Evolutionary conservation across 2,888 invertebrate genomes (phyloP), one percentile per base, ranked within the genome.

Genomic region (Ormyrus nitidulus): DNA sequence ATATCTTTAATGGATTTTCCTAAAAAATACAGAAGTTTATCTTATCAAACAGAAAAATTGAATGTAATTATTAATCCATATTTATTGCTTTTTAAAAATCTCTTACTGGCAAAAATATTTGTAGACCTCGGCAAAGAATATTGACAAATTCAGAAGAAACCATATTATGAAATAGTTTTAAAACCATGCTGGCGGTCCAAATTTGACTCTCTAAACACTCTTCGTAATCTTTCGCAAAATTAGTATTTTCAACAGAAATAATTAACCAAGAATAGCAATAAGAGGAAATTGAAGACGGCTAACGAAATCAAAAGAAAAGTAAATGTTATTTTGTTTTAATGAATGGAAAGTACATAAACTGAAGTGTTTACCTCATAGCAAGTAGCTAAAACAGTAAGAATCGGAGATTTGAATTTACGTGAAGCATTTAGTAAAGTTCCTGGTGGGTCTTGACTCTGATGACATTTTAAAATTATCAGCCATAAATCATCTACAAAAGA

Each of bases 361-460:
- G 54, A 53, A 53, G 0, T 13, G 46, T 48, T 93, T 83, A 94
- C 94, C 92, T 95, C 94, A 86, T 94, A 95, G 87, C 94, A 94
- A 79, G 94, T 93, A 11, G 95, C 95, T 61, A 95, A 91, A 79
- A 95, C 92, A 10, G 94, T 93, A 8, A 95, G 91, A 75, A 94
- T 87, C 0, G 95, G 94, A 83, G 93, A 93, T 49, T 92, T 91
- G 80, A 93, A 93, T 58, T 91, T 84, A 54, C 92, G 92, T 0
- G 94, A 93, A 6, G 94, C 93, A 11, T 92, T 92, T 13, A 94
- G 87, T 49, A 95, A 88, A 9, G 94, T 93, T 10, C 93, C 93
- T 0, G 94, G 94, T 11, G 95, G 94, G 90, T 95, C 95, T 82
- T 93, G 93, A 68, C 94, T 94, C 58, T 94, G 94, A 86, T 94